Evolutionary conservation across 2,888 invertebrate species (phyloP).

Genomic region (Ligdia adustata): DNA sequence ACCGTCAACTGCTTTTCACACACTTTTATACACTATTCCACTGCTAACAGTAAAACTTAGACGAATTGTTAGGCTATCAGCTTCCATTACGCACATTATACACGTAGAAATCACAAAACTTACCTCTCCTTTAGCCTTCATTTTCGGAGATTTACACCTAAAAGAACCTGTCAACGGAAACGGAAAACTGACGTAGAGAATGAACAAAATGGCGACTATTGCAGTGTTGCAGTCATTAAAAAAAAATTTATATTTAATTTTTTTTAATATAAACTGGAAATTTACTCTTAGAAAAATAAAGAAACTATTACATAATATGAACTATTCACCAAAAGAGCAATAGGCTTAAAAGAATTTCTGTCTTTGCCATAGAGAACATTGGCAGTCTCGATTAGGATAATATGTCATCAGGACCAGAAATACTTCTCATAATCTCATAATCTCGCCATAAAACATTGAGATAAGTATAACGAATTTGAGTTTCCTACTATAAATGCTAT

Average conservation of each 20-base stretch:
- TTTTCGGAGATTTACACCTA: conserved; percentile 81
- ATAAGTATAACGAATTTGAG: too few species aligned
- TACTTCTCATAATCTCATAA: too few species aligned
- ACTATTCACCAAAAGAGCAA: too few species aligned
- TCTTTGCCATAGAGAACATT: too few species aligned
- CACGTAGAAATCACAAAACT: conserved; percentile 45
- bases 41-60: conserved; percentile 6
- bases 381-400: too few species aligned
- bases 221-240: background rate
- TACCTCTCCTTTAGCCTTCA: conserved; percentile 96
- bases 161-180: conserved; percentile 81
- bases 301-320: too few species aligned
- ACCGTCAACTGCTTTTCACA: conserved; percentile 6
- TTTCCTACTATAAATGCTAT: too few species aligned
- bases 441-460: too few species aligned
- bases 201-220: conserved; percentile 53
- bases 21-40: conserved; percentile 1
- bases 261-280: too few species aligned
- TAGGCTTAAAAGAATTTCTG: too few species aligned
- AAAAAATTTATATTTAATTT: background rate
- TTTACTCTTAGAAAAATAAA: too few species aligned
- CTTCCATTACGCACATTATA: conserved; percentile 32
- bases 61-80: background rate
- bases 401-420: too few species aligned
- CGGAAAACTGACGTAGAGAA: conserved; percentile 67